Percentiles rank a stretch among this genome's conserved stretches.
These are phyloP conservation scores for Stigmatopora nigra DNA, from an alignment of 2,113 vertebrate species.

Conservation along the genomic window DNA sequence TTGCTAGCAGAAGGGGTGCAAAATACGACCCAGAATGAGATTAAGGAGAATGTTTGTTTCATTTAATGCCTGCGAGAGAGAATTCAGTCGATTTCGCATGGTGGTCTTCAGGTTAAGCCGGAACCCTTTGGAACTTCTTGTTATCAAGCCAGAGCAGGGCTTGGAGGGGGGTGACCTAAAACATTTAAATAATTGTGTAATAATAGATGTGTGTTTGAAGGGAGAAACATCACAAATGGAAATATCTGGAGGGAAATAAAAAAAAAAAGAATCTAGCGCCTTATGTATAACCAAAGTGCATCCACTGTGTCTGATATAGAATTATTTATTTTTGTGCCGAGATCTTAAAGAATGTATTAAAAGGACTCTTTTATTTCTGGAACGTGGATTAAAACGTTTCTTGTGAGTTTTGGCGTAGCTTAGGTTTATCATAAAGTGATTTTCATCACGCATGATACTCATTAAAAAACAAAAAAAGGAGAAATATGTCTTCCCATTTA, in stretches of 20 bases:
- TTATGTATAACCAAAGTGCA: slow-evolving; percentile 54
- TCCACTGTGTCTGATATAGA: slow-evolving; percentile 36
- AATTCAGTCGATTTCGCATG: slow-evolving; percentile 6
- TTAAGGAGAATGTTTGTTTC: slow-evolving; percentile 31
- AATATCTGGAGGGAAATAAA: not conserved
- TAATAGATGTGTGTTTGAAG: not conserved
- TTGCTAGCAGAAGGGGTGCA: slow-evolving; percentile 29
- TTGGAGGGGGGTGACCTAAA: not conserved
- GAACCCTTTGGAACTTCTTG: slow-evolving; percentile 25
- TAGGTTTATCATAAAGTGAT: slow-evolving; percentile 12
- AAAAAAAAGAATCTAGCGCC: slow-evolving; percentile 3
- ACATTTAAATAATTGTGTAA: slow-evolving; percentile 2
- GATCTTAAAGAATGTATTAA: slow-evolving; percentile 40
- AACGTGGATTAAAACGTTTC: slow-evolving; percentile 14
- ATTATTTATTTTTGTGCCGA: slow-evolving; percentile 45
- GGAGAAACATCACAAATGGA: not conserved
- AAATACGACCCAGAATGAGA: slow-evolving; percentile 3
- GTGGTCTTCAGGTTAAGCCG: not conserved
- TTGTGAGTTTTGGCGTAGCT: slow-evolving; percentile 12
- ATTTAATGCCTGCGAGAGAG: slow-evolving; percentile 29
- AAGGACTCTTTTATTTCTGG: slow-evolving; percentile 22
- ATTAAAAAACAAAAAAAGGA: slow-evolving; percentile 1
- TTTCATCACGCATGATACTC: slow-evolving; percentile 27
- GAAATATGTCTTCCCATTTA: slow-evolving; percentile 25
- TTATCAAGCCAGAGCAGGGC: slow-evolving; percentile 4